Evolutionary conservation across 1,140 invertebrate genomes (phyloP).

Genomic region (Rhynchophorus ferrugineus): DNA sequence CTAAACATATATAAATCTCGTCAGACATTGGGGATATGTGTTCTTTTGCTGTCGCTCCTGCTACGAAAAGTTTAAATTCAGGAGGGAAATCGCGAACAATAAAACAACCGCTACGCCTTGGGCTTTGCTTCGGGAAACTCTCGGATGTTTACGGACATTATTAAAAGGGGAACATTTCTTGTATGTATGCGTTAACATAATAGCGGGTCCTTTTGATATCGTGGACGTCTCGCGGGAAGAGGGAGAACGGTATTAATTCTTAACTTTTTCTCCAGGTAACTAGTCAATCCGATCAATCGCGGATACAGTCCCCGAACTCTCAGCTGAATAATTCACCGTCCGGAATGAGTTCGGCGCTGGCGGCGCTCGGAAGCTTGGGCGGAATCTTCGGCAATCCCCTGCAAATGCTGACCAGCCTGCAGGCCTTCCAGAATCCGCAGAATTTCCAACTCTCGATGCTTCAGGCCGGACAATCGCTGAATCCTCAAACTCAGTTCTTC

Average conservation of each 20-base stretch:
- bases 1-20: constrained; percentile 4
- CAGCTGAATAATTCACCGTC: constrained; percentile 42
- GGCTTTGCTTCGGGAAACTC: neutral
- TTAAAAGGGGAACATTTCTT: neutral
- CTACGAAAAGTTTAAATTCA: constrained; percentile 3
- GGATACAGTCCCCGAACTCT: constrained; percentile 49
- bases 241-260: neutral
- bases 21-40: neutral
- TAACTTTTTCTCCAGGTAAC: constrained; percentile 32
- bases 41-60: neutral
- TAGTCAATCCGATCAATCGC: constrained; percentile 46
- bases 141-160: neutral
- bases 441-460: constrained; percentile 55
- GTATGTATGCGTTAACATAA: too few species aligned
- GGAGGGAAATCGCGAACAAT: neutral
- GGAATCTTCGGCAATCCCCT: constrained; percentile 54
- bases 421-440: constrained; percentile 44
- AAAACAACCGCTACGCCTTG: neutral
- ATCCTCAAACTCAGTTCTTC: constrained; percentile 63
- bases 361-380: constrained; percentile 46
- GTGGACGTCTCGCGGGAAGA: neutral
- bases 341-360: constrained; percentile 51
- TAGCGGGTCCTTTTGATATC: too few species aligned
- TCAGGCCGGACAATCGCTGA: constrained; percentile 48
- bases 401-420: constrained; percentile 55